A percentile compares a stretch with the other conserved stretches of the same genome.
These are phyloP conservation scores for Lasioglossum morio DNA, from an alignment of 2,888 invertebrate species.

Conservation along the genomic window DNA sequence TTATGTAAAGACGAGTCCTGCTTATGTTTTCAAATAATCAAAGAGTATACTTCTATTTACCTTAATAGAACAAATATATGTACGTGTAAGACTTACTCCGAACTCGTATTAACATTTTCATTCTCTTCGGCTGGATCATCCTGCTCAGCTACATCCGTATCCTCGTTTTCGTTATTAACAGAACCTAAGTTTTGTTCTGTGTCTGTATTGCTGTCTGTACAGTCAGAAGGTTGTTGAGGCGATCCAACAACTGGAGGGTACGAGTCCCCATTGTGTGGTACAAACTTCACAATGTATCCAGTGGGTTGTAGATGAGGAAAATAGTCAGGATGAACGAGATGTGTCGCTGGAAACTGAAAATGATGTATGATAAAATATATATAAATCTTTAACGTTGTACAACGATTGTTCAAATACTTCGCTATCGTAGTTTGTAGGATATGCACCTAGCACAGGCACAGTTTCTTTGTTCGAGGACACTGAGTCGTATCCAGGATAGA, in stretches of 20 bases:
- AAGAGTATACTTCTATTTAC: not conserved
- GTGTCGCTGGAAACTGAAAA: conserved; percentile 14
- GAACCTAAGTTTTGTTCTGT: not conserved
- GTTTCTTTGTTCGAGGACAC: not conserved
- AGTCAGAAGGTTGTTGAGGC: not conserved
- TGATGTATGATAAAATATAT: not conserved
- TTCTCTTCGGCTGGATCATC: not conserved
- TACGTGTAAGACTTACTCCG: not conserved
- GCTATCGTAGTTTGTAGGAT: not conserved
- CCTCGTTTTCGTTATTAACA: not conserved
- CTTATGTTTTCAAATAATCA: not conserved
- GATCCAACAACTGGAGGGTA: conserved; percentile 2
- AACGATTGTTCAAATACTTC: conserved; percentile 17
- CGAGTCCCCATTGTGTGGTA: conserved; percentile 6
- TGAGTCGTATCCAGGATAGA: not conserved
- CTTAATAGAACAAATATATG: not conserved
- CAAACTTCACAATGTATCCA: conserved; percentile 41
- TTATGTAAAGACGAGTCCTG: not conserved
- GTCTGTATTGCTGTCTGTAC: not conserved
- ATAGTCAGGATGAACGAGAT: not conserved
- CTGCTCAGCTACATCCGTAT: not conserved
- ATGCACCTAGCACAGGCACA: not conserved
- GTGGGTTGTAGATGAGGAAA: conserved; percentile 31
- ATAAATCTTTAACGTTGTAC: not conserved
- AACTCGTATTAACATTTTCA: not conserved